Percentiles rank a stretch among this genome's conserved stretches.
Conservation (phyloP, 2,113 vertebrate species). For the rabbit (Oryctolagus cuniculus) region mOryCun1.1 NC_091432.1:116637501-116638000, state of each 20-base stretch:
- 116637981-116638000: slow-evolving; percentile 21
- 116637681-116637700: slow-evolving; percentile 62
- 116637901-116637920: slow-evolving; percentile 70
- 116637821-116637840: slow-evolving; percentile 41
- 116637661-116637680: slow-evolving; percentile 71
- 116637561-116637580: slow-evolving; percentile 63
- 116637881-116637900: slow-evolving; percentile 34
- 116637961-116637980: slow-evolving; percentile 63
- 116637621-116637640: slow-evolving; percentile 30
- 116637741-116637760: slow-evolving; percentile 77
- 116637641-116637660: slow-evolving; percentile 66
- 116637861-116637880: slow-evolving; percentile 74
- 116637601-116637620: slow-evolving; percentile 57
- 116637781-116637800: slow-evolving; percentile 74
- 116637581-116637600: slow-evolving; percentile 60
- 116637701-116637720: slow-evolving; percentile 77
- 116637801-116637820: slow-evolving; percentile 74
- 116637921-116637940: slow-evolving; percentile 35
- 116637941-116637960: slow-evolving; percentile 57
- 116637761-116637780: slow-evolving; percentile 62
- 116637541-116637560: slow-evolving; percentile 65
- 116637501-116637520: not conserved
- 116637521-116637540: slow-evolving; percentile 43
- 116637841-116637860: slow-evolving; percentile 73
- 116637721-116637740: slow-evolving; percentile 83